phyloP scores from a whole-genome alignment of 2,797 vertebrate genomes.

The Brachyrhaphis roseni region DNA sequence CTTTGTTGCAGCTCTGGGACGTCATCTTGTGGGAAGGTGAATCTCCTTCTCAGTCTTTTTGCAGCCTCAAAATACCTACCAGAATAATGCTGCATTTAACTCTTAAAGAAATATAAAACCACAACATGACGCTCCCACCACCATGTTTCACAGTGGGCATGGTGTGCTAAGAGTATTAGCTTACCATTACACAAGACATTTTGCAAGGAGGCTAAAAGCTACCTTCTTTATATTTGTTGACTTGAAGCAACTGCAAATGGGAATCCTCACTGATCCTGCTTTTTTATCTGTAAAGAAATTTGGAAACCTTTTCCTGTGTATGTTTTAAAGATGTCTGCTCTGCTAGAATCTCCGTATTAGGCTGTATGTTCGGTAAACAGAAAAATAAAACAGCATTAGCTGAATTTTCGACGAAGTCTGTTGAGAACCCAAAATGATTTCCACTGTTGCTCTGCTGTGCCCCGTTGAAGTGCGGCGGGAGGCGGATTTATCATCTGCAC shows the following conservation, averaged over 20 bases:
- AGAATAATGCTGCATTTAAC: not conserved
- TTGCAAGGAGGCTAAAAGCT: not conserved
- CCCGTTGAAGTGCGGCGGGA: slow-evolving; percentile 5
- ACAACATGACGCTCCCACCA: not conserved
- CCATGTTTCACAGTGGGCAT: not conserved
- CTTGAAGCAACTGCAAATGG: not conserved
- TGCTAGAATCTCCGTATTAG: slow-evolving; percentile 22
- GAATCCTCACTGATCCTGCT: not conserved
- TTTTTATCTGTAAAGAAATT: not conserved
- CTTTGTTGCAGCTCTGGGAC: not conserved
- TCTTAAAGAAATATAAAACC: not conserved
- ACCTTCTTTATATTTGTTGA: not conserved
- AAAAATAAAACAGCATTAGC: slow-evolving; percentile 30
- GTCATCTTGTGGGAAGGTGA: not conserved
- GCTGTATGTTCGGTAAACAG: slow-evolving; percentile 28
- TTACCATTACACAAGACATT: not conserved
- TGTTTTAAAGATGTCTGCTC: slow-evolving; percentile 36
- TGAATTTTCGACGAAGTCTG: slow-evolving; percentile 16
- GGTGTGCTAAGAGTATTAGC: not conserved
- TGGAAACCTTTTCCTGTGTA: not conserved
- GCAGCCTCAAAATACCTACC: not conserved
- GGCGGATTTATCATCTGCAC: slow-evolving; percentile 14
- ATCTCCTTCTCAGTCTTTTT: not conserved
- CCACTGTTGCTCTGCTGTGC: slow-evolving; percentile 21
- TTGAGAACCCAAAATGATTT: slow-evolving; percentile 22